Conservation (phyloP, 2,113 vertebrate species). For the Cryptomyrus ogoouensis region DNA sequence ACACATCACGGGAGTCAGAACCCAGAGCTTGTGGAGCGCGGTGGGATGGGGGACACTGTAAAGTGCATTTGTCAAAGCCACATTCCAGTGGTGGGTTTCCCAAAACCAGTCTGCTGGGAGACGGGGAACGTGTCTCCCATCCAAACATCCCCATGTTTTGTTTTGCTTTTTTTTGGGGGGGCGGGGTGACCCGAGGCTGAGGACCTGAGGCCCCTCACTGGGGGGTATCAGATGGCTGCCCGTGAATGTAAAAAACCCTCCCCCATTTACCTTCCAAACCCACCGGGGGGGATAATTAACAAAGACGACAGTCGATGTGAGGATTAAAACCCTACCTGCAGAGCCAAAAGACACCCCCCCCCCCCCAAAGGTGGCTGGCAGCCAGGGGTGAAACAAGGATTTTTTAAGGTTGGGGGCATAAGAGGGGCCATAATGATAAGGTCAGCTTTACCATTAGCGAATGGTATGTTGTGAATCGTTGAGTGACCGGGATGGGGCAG, state of each 20-base stretch:
- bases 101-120: neutral
- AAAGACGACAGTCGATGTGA: slow-evolving; percentile 16
- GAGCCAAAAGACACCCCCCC: neutral
- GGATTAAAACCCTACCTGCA: slow-evolving; percentile 22
- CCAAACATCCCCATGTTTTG: neutral
- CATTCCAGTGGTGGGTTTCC: neutral
- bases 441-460: neutral
- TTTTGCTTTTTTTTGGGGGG: neutral
- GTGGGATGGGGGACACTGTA: neutral
- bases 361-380: neutral
- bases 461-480: neutral
- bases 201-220: neutral
- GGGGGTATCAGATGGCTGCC: neutral
- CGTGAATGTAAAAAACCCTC: neutral
- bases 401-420: neutral
- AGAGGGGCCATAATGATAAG: neutral
- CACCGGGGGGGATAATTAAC: slow-evolving; percentile 11
- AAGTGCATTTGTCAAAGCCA: neutral
- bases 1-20: neutral
- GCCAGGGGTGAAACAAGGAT: neutral
- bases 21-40: neutral
- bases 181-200: neutral
- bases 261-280: neutral
- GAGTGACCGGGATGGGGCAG: neutral
- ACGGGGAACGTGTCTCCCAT: neutral